Evolutionary conservation across 2,113 vertebrate species (phyloP).

Genomic region (Myotis yumanensis): DNA sequence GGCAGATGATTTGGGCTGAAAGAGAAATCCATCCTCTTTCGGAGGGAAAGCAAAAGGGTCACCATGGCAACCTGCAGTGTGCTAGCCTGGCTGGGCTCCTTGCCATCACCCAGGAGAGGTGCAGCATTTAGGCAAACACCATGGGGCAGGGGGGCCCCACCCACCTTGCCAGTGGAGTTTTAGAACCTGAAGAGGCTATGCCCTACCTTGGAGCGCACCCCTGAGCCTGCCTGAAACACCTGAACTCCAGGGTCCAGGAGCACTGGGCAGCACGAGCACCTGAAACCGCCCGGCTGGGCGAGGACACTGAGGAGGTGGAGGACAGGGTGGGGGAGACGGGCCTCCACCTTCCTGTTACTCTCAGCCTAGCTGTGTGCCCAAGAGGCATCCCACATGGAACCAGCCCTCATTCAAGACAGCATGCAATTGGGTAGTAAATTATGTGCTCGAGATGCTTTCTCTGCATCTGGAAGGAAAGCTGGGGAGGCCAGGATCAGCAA

Average conservation of each 20-base stretch:
- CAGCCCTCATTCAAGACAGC: slow-evolving; percentile 52
- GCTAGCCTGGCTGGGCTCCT: background rate
- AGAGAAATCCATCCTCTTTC: slow-evolving; percentile 22
- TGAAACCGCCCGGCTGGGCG: background rate
- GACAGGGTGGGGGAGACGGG: background rate
- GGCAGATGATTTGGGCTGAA: slow-evolving; percentile 42
- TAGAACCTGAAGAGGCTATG: background rate
- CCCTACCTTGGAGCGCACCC: background rate
- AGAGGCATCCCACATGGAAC: slow-evolving; percentile 29
- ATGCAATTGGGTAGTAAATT: slow-evolving; percentile 58
- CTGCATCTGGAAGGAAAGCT: background rate
- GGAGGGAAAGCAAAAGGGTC: slow-evolving; percentile 42
- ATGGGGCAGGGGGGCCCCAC: background rate
- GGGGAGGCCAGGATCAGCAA: background rate
- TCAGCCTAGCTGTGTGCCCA: slow-evolving; percentile 29
- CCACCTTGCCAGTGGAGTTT: background rate
- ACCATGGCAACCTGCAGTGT: slow-evolving; percentile 62
- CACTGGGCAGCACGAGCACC: background rate
- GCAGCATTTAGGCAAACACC: background rate
- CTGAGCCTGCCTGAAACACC: background rate
- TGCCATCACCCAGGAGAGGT: background rate
- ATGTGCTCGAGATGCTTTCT: background rate
- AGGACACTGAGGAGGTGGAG: background rate
- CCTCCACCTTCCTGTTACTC: background rate
- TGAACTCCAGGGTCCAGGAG: background rate